Base-by-base conservation (phyloP, 30 jellyfish, hydroid and myxozoan species). In the Phacellophora camtschatica region DNA sequence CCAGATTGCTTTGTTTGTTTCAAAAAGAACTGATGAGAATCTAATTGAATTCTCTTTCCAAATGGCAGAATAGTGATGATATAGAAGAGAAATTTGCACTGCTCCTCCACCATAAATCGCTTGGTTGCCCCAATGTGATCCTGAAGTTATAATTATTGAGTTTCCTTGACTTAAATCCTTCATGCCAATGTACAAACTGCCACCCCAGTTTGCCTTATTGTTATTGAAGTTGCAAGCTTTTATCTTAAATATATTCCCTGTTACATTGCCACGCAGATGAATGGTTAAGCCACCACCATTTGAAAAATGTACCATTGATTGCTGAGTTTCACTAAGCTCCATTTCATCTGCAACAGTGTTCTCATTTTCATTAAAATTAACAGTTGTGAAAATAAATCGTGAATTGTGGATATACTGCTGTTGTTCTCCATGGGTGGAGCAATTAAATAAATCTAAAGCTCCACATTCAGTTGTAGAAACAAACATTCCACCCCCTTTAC, bases 61-160 rank as follows among this genome's bases (percentile, higher is more conserved):
- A n/a, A 34, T 18, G 8, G 36, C 64, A 4, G 61, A 15, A 27
- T 66, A 49, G 6, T 86, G 61, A 16, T 59, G 50, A 18, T 49
- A 64, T 6, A 31, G 83, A 32, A 68, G 70, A 6, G 71, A 80
- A 36, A 79, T 41, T 41, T 89, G 80, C 15, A 69, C 34, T 8
- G 83, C 97, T 13, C 97, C 97, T 28, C 97, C 97, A 7, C 81
- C 97, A 64, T 46, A 80, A 2, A 15, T 35, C 19, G 97, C 97
- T 4, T 24, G 51, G 45, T 88, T 88, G 10, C 51, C 45, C 39
- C 36, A 58, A 66, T 80, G 73, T 32, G 71, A 57, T 0, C 59
- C 18, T 13, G 58, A 25, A 5, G 66, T 49, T 25, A 71, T 16
- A 0, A 13, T 4, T 4, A 88, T 15, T 2, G 2, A 59, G 55